phyloP scores from a whole-genome alignment of 2,113 vertebrate species.

The Pelmatolapia mariae region DNA sequence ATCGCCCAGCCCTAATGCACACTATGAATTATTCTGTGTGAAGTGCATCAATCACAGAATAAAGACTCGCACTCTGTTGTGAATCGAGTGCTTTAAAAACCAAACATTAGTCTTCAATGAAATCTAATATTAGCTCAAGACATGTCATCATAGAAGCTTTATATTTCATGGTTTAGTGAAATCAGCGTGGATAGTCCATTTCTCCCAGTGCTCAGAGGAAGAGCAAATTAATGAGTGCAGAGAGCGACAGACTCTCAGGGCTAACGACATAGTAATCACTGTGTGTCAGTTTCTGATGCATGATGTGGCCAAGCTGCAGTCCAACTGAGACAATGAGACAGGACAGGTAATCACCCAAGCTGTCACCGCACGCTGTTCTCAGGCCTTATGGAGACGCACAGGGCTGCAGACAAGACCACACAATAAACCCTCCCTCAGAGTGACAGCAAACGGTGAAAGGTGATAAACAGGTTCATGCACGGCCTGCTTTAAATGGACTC shows the following conservation, averaged over 20 bases:
- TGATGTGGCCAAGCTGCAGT: conserved; percentile 41
- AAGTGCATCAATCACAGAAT: background rate
- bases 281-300: conserved; percentile 51
- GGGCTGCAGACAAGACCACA: conserved; percentile 13
- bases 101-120: conserved; percentile 28
- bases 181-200: conserved; percentile 6
- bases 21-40: background rate
- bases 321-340: conserved; percentile 45
- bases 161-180: conserved; percentile 35
- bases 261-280: conserved; percentile 54
- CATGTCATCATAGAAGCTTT: background rate
- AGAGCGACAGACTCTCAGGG: conserved; percentile 14
- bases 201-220: conserved; percentile 2
- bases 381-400: conserved; percentile 13
- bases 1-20: background rate
- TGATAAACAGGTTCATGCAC: background rate
- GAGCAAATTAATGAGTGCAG: conserved; percentile 47
- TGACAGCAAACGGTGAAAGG: conserved; percentile 9
- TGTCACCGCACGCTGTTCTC: conserved; percentile 43
- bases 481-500: background rate
- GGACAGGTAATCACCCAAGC: conserved; percentile 60
- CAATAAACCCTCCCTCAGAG: conserved; percentile 8
- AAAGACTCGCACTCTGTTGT: background rate
- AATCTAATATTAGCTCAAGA: conserved; percentile 24
- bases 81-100: background rate